Evolutionary conservation across 2,888 invertebrate species (phyloP), one percentile per base, ranked within the genome.

Genomic region (Smittia aterrima): DNA sequence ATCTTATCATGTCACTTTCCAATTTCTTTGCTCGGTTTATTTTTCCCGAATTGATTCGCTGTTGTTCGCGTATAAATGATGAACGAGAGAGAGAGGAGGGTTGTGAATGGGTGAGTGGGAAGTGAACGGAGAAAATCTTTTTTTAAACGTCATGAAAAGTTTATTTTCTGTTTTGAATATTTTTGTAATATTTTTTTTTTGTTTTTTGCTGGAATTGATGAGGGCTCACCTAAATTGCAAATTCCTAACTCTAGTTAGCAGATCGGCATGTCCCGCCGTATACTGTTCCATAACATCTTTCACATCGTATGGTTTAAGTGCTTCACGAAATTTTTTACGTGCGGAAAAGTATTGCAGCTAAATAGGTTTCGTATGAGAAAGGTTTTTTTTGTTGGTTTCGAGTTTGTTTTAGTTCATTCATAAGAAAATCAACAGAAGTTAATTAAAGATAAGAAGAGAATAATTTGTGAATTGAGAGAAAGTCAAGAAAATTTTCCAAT

Each of bases 281-380:
- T 93, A 94, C 85, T 95, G 94, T 84, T 95, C 94, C 84, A 95
- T 94, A 83, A 95, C 94, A 85, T 95, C 95, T 87, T 94, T 95
- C 81, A 95, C 94, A 86, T 95, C 95, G 85, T 95, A 95, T 78
- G 95, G 95, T 85, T 93, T 92, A 84, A 94, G 87, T 80, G 93
- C 93, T 86, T 94, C 93, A 85, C 92, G 91, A 88, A 95, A 95
- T 86, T 93, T 93, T 85, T 90, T 88, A 84, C 93, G 88, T 82
- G 94, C 92, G 83, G 94, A 91, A 87, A 93, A 91, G 87, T 93
- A 92, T 86, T 92, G 92, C 84, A 95, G 88, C 89, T 89, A 86
- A 58, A 58, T 58, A 58, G 58, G 32, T 64, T 64, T 67, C 22
- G 18, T 40, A 20, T 4, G n/a, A 40, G 20, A 40, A 38, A 66